phyloP scores from a whole-genome alignment of 2,888 invertebrate species.

The Caradrina clavipalpis region DNA sequence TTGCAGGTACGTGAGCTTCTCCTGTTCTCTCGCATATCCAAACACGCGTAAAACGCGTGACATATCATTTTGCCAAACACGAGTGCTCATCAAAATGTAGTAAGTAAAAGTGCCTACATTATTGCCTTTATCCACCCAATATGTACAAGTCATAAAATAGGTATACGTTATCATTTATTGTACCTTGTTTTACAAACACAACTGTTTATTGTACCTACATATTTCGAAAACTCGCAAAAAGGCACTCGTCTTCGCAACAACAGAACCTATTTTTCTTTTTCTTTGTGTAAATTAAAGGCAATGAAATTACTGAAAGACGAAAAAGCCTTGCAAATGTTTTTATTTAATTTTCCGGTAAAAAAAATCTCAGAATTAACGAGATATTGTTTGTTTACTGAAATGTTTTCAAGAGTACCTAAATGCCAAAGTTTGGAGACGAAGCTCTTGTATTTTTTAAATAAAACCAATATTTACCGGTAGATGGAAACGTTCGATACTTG shows the following conservation, averaged over 20 bases:
- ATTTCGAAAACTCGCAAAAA: conserved; percentile 4
- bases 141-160: conserved; percentile 9
- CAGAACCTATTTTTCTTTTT: conserved; percentile 33
- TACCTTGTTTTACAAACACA: conserved; percentile 5
- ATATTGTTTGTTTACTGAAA: conserved; percentile 43
- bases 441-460: conserved; percentile 23
- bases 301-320: conserved; percentile 59
- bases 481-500: neutral
- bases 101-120: neutral
- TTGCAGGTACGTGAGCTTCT: neutral
- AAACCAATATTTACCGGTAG: conserved; percentile 26
- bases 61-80: conserved; percentile 15
- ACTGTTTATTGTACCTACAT: conserved; percentile 1
- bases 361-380: conserved; percentile 40
- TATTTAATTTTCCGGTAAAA: conserved; percentile 48
- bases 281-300: conserved; percentile 60
- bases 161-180: conserved; percentile 7
- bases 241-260: conserved; percentile 15
- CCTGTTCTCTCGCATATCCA: conserved; percentile 4
- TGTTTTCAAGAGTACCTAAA: conserved; percentile 41
- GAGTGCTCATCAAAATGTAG: conserved; percentile 27
- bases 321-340: conserved; percentile 58
- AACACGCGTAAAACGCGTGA: neutral
- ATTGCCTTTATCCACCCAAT: neutral
- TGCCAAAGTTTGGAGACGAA: conserved; percentile 23